A percentile compares a stretch with the other conserved stretches of the same genome.
phyloP scores from a whole-genome alignment of 2,797 vertebrate genomes.

The Erithacus rubecula region DNA sequence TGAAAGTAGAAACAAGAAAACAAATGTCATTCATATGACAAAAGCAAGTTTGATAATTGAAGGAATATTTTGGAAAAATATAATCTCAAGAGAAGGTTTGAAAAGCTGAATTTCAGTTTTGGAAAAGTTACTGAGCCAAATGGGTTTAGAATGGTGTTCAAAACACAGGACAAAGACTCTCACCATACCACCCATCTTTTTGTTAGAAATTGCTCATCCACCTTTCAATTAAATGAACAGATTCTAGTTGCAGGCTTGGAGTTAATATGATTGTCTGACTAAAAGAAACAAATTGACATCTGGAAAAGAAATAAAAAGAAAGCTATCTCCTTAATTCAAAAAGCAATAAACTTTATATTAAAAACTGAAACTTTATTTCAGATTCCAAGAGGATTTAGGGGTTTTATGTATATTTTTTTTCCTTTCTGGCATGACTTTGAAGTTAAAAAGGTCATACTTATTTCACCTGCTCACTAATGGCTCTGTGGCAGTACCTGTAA shows the following conservation, averaged over 20 bases:
- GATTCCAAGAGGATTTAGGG: background rate
- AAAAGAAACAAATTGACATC: background rate
- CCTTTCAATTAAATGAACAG: background rate
- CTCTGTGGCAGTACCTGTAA: constrained; percentile 29
- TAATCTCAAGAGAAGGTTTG: background rate
- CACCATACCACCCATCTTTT: fast-evolving
- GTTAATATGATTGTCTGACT: background rate
- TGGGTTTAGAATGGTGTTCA: background rate
- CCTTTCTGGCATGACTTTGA: constrained; percentile 29
- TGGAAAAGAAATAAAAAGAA: background rate
- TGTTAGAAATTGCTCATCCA: background rate
- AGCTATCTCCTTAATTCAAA: background rate
- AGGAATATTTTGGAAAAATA: background rate
- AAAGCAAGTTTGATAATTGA: background rate
- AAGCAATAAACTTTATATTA: background rate
- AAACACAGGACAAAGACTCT: background rate
- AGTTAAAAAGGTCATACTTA: constrained; percentile 46
- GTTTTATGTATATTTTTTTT: background rate
- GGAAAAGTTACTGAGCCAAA: background rate
- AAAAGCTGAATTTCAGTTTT: background rate
- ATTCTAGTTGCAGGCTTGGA: background rate
- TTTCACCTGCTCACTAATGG: constrained; percentile 43
- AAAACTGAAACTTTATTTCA: background rate
- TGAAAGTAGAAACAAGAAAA: background rate
- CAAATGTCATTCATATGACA: background rate